These are phyloP conservation scores for Hyles euphorbiae DNA, from an alignment of 1,140 invertebrate genomes.

Conservation along the genomic window DNA sequence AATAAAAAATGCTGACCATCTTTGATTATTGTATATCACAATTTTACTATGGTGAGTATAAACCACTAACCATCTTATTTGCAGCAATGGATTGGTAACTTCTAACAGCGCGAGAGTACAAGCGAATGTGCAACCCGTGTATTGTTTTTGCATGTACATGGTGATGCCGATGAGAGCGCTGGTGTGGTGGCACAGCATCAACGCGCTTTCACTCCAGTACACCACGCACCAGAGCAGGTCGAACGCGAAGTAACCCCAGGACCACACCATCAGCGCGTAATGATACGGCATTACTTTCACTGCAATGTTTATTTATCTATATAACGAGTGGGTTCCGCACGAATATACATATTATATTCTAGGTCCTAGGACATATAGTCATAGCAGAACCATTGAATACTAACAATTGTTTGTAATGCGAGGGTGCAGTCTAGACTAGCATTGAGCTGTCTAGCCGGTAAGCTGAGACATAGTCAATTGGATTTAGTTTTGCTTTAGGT, in stretches of 20 bases:
- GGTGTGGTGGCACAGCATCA: slow-evolving; percentile 76
- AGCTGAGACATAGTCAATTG: no score
- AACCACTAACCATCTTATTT: slow-evolving; percentile 69
- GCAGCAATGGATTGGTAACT: slow-evolving; percentile 77
- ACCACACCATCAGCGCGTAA: slow-evolving; percentile 62
- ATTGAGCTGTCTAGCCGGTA: no score
- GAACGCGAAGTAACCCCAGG: slow-evolving; percentile 77
- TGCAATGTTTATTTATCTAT: slow-evolving; percentile 23
- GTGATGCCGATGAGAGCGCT: slow-evolving; percentile 66
- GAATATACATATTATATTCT: no score
- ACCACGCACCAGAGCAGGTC: slow-evolving; percentile 76
- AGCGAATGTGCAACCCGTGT: slow-evolving; percentile 71
- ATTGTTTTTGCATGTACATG: slow-evolving; percentile 65
- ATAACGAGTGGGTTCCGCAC: no score
- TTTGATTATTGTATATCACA: no score
- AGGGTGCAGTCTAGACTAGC: no score
- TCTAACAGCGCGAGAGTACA: slow-evolving; percentile 75
- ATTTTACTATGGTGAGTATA: no score
- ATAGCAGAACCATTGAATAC: no score
- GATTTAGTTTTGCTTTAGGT: no score
- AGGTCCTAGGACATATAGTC: no score
- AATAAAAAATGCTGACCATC: no score
- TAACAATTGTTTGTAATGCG: no score
- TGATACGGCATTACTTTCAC: slow-evolving; percentile 36
- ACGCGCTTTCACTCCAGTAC: slow-evolving; percentile 65